Conservation (phyloP, 2,113 vertebrate genomes). For the Embiotoca jacksoni region DNA sequence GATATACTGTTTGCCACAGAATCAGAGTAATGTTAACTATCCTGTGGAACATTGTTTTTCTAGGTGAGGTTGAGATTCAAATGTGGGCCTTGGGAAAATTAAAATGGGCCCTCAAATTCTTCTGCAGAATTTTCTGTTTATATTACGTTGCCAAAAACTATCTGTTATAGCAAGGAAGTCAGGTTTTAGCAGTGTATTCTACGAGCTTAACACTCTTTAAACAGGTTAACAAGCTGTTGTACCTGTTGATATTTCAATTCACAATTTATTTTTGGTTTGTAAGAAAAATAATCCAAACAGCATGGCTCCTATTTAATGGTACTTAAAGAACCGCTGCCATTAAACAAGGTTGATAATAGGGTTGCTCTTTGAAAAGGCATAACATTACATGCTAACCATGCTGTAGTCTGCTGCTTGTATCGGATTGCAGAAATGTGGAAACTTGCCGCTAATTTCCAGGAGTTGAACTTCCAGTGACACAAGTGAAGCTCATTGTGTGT, state of each 20-base stretch:
- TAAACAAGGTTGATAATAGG: constrained; percentile 57
- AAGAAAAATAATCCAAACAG: constrained; percentile 37
- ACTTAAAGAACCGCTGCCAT: constrained; percentile 31
- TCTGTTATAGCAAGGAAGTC: constrained; percentile 9
- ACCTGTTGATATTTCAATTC: constrained; percentile 23
- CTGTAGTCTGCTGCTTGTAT: constrained; percentile 46
- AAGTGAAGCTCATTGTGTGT: background rate
- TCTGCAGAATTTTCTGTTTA: constrained; percentile 52
- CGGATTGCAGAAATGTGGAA: constrained; percentile 53
- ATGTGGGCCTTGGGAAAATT: constrained; percentile 55
- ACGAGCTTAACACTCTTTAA: constrained; percentile 5
- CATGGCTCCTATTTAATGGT: constrained; percentile 26
- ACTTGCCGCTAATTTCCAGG: constrained; percentile 46
- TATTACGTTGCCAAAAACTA: constrained; percentile 33
- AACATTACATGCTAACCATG: constrained; percentile 44
- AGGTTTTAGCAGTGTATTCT: constrained; percentile 18
- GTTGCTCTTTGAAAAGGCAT: constrained; percentile 53
- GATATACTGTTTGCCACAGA: constrained; percentile 50
- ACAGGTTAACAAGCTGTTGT: constrained; percentile 24
- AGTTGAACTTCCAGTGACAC: constrained; percentile 52
- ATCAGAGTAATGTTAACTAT: constrained; percentile 62
- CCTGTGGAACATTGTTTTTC: constrained; percentile 56
- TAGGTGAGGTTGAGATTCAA: constrained; percentile 55
- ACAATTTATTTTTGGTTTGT: constrained; percentile 15
- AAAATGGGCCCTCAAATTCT: constrained; percentile 41